Conservation (phyloP, 1,140 invertebrate genomes). For the Drosophila ananassae region DNA sequence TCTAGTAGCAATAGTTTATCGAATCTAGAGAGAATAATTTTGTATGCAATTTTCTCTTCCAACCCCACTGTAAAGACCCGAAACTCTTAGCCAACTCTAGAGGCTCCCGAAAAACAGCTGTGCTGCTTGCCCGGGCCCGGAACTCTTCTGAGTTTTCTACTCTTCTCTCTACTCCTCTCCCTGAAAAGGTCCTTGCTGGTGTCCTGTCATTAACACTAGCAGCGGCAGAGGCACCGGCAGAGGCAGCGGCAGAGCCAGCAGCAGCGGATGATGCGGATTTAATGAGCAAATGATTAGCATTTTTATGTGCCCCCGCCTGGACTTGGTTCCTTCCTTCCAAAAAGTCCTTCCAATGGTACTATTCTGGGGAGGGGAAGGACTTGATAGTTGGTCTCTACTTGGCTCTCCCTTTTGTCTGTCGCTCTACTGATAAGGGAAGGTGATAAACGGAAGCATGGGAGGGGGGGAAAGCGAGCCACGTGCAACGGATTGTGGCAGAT, state of each 20-base stretch:
- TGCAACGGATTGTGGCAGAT: conserved; percentile 39
- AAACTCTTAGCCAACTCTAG: conserved; percentile 64
- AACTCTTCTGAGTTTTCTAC: not conserved
- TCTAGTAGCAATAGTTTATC: too few species aligned
- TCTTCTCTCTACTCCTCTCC: not conserved
- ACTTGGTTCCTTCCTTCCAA: not conserved
- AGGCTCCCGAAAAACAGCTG: conserved; percentile 57
- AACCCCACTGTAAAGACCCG: conserved; percentile 39
- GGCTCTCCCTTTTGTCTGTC: conserved; percentile 24
- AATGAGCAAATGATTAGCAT: conserved; percentile 81
- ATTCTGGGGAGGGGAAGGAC: conserved; percentile 27
- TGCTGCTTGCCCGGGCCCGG: conserved; percentile 29
- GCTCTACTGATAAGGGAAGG: conserved; percentile 41
- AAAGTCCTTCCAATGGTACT: conserved; percentile 22
- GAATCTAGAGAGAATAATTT: not conserved
- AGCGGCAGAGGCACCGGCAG: not conserved
- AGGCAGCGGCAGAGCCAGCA: not conserved
- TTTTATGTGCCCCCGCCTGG: conserved; percentile 34
- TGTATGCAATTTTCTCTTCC: not conserved
- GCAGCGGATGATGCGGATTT: conserved; percentile 68
- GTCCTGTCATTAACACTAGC: conserved; percentile 67
- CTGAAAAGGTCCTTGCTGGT: conserved; percentile 36
- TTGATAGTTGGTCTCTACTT: conserved; percentile 46
- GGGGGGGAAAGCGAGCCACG: conserved; percentile 31
- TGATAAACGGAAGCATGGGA: conserved; percentile 40